Evolutionary conservation across 2,113 vertebrate genomes (phyloP), one percentile per base, ranked within the genome.

Genomic region (Perccottus glenii): DNA sequence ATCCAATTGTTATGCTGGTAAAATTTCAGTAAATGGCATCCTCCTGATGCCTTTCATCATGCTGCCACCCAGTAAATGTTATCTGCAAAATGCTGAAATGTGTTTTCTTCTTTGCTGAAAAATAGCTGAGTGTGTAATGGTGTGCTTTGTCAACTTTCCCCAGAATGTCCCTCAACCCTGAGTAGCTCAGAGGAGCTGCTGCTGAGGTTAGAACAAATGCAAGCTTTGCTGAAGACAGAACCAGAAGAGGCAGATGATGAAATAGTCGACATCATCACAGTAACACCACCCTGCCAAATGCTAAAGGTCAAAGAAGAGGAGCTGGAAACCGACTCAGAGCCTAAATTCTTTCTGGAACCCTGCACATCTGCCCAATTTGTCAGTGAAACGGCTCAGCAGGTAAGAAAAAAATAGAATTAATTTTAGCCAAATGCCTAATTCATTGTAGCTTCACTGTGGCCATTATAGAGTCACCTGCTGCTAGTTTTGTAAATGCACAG

Each of bases 281-380:
- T 95, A 0, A 90, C 86, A 0, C 94, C 95, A 48, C 92, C 93
- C 62, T 92, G 93, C 0, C 77, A 91, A 32, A 96, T 92, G 83
- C 87, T 92, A 42, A 94, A 92, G 82, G 93, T 97, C 89, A 98
- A 99, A 75, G 94, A 96, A 69, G 98, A 99, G 53, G 94, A 95
- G 70, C 96, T 95, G 38, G 95, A 96, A 45, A 92, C 93, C 0
- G 94, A 94, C 59, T 90, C 92, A 5, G 96, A 96, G 72, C 84
- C 93, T 49, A 96, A 95, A 67, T 95, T 96, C 89, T 98, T 91
- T 81, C 77, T 99, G 88, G 94, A 92, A 9, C 91, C 94, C 11
- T 92, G 93, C 38, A 84, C 91, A 6, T 92, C 94, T 0, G 90
- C 94, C 0, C 96, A 98, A 81, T 98, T 96, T 63, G 91, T 98